Base-by-base conservation (phyloP, 2,888 invertebrate species). In the Eupithecia pulchellata region DNA sequence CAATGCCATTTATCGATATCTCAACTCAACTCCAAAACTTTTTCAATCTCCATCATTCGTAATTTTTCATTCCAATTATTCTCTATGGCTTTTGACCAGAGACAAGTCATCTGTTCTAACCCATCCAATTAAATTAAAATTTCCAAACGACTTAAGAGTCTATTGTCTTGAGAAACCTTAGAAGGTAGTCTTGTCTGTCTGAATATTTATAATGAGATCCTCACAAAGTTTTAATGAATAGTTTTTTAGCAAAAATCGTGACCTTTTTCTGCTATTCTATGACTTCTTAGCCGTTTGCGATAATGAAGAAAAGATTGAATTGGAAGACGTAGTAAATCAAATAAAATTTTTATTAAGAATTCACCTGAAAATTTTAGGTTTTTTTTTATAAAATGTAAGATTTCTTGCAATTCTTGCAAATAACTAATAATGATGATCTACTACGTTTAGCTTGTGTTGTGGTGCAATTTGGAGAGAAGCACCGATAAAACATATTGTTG, bases 161-260 rank as follows among this genome's bases (percentile, higher is more conserved):
- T 60, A 71, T 78, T 70, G 73, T 73, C 71, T 69, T 69, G 64
- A 13, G 13, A 75, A 65, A 55, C 64, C 67, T 64, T 63, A 39
- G 62, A 66, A 66, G 64, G 55, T 58, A 72, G 78, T 73, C 76
- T 69, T 30, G 32, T 71, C 77, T 76, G 73, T 78, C 78, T 76
- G n/a, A n/a, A 61, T 36, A 65, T 62, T 65, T 68, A 72, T 81
- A 79, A 81, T 78, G 76, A 76, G 74, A 79, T 73, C 42, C 76
- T 78, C 75, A 25, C 25, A 63, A 82, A 82, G 74, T 82, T 85
- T 82, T 82, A 84, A 84, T 84, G 79, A 84, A 85, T 81, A 82
- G 81, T 81, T 81, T 79, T 79, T 74, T 58, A 71, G 34, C 66
- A 67, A 66, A 71, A 73, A 78, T 79, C 77, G 64, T 74, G 78